Evolutionary conservation across 2,113 vertebrate genomes (phyloP).

Genomic region (Myrmecobius fasciatus): DNA sequence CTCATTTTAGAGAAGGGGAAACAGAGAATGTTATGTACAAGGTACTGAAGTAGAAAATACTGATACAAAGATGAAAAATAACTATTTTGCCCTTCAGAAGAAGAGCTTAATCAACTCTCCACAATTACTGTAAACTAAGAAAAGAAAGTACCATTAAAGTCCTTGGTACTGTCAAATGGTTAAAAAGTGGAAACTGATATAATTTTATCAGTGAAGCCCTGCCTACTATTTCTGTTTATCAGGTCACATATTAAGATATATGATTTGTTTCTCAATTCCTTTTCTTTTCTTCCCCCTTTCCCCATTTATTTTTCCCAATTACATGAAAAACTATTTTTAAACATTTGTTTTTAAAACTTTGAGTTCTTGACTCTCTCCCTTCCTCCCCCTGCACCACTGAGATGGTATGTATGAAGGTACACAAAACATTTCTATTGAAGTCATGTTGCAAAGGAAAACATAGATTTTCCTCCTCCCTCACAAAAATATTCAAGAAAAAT

Average conservation of each 20-base stretch:
- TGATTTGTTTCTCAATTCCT: background rate
- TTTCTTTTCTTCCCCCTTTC: background rate
- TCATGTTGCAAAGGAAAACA: no score
- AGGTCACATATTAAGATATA: background rate
- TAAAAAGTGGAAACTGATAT: background rate
- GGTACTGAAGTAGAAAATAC: background rate
- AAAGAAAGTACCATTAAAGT: background rate
- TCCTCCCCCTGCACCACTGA: no score
- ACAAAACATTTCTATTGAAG: no score
- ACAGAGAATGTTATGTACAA: background rate
- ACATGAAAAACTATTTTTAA: no score
- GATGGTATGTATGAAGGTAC: no score
- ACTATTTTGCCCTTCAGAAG: background rate
- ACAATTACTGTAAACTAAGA: background rate
- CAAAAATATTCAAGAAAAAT: no score
- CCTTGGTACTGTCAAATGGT: background rate
- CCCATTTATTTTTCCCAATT: no score
- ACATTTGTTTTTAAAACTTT: no score
- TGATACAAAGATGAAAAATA: background rate
- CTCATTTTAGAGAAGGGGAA: background rate
- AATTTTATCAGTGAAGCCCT: background rate
- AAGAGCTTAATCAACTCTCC: background rate
- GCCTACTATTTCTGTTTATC: background rate
- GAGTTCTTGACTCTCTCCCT: no score
- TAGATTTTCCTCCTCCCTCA: no score